Evolutionary conservation across 2,797 vertebrate species (phyloP).

Genomic region (Danio tinwini): DNA sequence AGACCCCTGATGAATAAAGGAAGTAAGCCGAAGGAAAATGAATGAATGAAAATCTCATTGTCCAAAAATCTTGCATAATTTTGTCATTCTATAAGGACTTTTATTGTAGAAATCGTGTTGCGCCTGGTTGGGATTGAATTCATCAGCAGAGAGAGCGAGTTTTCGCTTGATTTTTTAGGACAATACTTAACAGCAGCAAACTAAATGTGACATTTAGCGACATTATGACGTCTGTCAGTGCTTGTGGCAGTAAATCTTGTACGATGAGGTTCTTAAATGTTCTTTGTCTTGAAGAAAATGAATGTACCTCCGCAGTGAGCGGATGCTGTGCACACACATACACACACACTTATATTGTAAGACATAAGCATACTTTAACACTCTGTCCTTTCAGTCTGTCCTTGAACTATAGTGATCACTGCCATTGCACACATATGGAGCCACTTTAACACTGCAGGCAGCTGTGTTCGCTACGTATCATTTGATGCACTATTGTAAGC

Average conservation of each 20-base stretch:
- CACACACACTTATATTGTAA: constrained; percentile 7
- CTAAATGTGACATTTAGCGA: constrained; percentile 60
- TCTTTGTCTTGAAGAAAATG: constrained; percentile 68
- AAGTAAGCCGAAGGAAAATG: too few relatives aligned
- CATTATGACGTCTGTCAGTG: constrained; percentile 58
- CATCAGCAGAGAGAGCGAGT: constrained; percentile 35
- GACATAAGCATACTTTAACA: constrained; percentile 34
- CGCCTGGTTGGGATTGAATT: not conserved
- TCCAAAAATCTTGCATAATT: too few relatives aligned
- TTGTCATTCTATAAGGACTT: not conserved
- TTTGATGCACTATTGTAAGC: constrained; percentile 35
- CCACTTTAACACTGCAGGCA: constrained; percentile 49
- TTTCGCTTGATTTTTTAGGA: constrained; percentile 67
- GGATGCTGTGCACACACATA: constrained; percentile 58
- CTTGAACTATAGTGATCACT: constrained; percentile 54
- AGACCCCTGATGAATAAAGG: too few relatives aligned
- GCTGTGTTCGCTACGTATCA: constrained; percentile 51
- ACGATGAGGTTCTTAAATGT: constrained; percentile 59
- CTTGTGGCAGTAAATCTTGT: constrained; percentile 65
- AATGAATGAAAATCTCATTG: too few relatives aligned
- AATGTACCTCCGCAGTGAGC: constrained; percentile 70
- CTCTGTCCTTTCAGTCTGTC: constrained; percentile 38
- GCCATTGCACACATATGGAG: constrained; percentile 46
- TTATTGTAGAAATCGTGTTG: not conserved
- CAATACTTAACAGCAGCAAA: constrained; percentile 59